These are phyloP conservation scores for Crotalus viridis DNA, from an alignment of 2,113 vertebrate species.

Conservation along the genomic window DNA sequence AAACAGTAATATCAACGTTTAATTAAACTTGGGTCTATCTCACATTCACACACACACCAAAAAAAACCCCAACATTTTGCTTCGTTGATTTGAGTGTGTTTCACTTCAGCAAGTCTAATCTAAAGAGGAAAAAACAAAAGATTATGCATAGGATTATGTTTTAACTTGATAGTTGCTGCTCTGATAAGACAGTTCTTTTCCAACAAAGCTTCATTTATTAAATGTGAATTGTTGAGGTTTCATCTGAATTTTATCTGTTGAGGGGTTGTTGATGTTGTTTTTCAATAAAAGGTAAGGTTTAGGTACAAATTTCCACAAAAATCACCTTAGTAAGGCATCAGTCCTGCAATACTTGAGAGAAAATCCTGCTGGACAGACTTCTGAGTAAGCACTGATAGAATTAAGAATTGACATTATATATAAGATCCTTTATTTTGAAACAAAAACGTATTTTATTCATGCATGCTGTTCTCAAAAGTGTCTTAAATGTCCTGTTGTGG, in stretches of 20 bases:
- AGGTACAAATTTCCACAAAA: background rate
- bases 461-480: background rate
- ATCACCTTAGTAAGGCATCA: background rate
- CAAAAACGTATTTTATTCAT: conserved; percentile 2
- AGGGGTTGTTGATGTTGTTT: background rate
- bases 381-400: background rate
- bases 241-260: background rate
- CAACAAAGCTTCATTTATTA: background rate
- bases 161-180: background rate
- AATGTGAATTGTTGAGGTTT: background rate
- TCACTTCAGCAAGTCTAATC: background rate
- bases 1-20: background rate
- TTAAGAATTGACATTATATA: background rate
- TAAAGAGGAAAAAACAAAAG: background rate
- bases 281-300: background rate
- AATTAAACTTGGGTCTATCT: background rate
- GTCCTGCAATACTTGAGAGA: background rate
- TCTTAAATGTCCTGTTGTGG: background rate
- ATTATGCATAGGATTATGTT: background rate
- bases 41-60: background rate
- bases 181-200: background rate
- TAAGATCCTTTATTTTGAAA: background rate
- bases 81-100: background rate
- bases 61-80: background rate
- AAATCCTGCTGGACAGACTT: background rate